These are phyloP conservation scores for Cheilosia soror DNA, from an alignment of 2,888 invertebrate genomes.

Conservation along the genomic window DNA sequence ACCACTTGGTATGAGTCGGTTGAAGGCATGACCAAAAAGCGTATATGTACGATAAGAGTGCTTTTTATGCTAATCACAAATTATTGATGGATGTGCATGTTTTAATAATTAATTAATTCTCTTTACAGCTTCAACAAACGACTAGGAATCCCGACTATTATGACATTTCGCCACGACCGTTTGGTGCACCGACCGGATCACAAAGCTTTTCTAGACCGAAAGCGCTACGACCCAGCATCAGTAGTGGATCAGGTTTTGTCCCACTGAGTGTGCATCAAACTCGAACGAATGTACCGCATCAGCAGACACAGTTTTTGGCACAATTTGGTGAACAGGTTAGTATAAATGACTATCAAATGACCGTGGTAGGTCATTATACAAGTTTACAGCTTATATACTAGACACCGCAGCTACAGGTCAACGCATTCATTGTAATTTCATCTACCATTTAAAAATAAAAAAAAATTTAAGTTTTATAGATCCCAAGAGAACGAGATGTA, in stretches of 20 bases:
- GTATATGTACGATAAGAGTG: no score
- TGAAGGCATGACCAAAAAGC: conserved; percentile 6
- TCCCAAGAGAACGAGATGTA: no score
- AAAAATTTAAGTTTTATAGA: no score
- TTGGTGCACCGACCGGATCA: conserved; percentile 79
- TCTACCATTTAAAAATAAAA: no score
- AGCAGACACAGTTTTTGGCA: conserved; percentile 82
- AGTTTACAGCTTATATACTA: no score
- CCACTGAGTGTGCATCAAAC: conserved; percentile 76
- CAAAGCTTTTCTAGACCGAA: conserved; percentile 80
- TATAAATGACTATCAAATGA: conserved; percentile 1
- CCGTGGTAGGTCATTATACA: no score
- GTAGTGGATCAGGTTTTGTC: conserved; percentile 77
- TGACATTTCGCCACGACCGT: conserved; percentile 83
- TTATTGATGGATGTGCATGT: background rate
- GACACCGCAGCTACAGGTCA: no score
- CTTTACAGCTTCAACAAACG: conserved; percentile 79
- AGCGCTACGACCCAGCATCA: conserved; percentile 79
- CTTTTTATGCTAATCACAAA: background rate
- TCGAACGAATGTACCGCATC: conserved; percentile 82
- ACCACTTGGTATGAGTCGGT: background rate
- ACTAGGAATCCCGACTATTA: conserved; percentile 82
- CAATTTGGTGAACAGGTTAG: conserved; percentile 83
- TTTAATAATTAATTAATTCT: background rate
- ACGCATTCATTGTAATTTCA: no score